Percentiles rank a stretch among this genome's conserved stretches.
Conservation (phyloP, 1,140 invertebrate species). For the Trachelipus rathkii region DNA sequence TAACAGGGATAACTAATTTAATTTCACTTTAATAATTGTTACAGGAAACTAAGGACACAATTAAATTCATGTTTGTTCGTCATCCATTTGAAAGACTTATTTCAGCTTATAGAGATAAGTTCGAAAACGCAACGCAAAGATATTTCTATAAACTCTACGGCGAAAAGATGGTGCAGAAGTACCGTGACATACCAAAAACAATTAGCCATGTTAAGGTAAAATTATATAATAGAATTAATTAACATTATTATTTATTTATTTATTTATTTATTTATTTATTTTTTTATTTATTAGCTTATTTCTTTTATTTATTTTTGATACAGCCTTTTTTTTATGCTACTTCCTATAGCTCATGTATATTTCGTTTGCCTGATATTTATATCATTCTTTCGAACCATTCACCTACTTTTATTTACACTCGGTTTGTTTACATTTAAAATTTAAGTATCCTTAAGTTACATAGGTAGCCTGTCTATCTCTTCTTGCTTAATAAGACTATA, state of each 20-base stretch:
- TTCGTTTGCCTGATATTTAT: no score
- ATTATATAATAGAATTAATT: background rate
- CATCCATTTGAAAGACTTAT: constrained; percentile 17
- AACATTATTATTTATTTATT: background rate
- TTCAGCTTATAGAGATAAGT: constrained; percentile 19
- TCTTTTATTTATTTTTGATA: background rate
- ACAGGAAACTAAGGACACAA: background rate
- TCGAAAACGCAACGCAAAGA: background rate
- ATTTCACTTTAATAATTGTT: no score
- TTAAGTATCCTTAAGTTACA: no score
- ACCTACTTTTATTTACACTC: no score
- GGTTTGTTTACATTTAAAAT: no score
- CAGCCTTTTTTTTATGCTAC: no score
- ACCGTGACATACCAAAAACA: background rate
- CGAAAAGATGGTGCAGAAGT: constrained; percentile 11
- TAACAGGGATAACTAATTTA: no score
- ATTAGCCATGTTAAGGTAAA: background rate
- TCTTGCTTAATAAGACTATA: no score
- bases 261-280: background rate
- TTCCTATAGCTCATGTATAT: no score
- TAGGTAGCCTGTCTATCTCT: no score
- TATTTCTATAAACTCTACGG: constrained; percentile 7
- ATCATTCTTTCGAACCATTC: no score
- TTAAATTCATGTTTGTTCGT: constrained; percentile 20
- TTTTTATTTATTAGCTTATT: background rate